These are phyloP conservation scores for Tenthredo amoena DNA, from an alignment of 2,888 invertebrate species.

Conservation along the genomic window DNA sequence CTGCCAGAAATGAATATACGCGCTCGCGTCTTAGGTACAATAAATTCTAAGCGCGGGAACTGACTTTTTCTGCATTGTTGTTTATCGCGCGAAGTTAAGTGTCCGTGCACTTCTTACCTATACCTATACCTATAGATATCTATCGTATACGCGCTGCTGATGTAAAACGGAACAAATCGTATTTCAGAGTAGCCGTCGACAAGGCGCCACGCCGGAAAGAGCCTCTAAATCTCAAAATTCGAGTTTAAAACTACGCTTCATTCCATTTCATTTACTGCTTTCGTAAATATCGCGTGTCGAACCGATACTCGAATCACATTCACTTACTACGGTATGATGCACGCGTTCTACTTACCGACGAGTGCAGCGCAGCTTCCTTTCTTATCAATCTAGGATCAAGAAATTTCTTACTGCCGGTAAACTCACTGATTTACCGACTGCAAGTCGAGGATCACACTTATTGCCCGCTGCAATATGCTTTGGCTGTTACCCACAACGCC, in stretches of 20 bases:
- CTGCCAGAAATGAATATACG: background rate
- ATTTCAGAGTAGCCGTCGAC: constrained; percentile 41
- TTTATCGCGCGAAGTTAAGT: constrained; percentile 1
- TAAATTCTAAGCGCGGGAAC: background rate
- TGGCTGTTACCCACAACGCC: constrained; percentile 17
- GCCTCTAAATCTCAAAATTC: constrained; percentile 52
- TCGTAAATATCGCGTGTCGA: constrained; percentile 33
- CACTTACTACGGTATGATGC: background rate
- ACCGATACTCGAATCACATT: constrained; percentile 4
- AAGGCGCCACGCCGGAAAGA: constrained; percentile 52
- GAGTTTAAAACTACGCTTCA: constrained; percentile 49
- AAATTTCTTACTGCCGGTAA: background rate
- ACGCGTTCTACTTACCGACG: background rate
- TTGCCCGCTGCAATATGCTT: background rate
- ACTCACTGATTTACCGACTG: background rate
- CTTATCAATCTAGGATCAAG: constrained; percentile 10
- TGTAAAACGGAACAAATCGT: constrained; percentile 32
- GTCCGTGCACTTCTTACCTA: constrained; percentile 1
- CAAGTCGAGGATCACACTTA: background rate
- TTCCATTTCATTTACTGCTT: constrained; percentile 50
- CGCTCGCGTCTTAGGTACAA: background rate
- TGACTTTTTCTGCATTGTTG: constrained; percentile 5
- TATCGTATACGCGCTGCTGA: background rate
- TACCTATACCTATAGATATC: background rate
- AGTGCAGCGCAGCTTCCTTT: background rate